A percentile compares a stretch with the other conserved stretches of the same genome.
Conservation (phyloP, 2,797 vertebrate genomes). For the Xenops minutus region DNA sequence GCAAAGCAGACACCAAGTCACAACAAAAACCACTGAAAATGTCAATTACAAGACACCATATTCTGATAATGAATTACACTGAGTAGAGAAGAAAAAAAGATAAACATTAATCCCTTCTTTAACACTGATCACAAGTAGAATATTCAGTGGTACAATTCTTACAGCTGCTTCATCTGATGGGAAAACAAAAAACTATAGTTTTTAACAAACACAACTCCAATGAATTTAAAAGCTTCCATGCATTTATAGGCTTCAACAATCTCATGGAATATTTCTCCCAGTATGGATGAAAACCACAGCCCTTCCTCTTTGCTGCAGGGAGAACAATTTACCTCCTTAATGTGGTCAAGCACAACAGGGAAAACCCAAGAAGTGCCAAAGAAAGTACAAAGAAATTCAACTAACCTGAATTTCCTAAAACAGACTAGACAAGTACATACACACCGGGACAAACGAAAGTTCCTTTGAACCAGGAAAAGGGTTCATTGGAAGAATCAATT, state of each 20-base stretch:
- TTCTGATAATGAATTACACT: background rate
- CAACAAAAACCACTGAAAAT: background rate
- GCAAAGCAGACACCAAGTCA: background rate
- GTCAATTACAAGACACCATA: background rate
- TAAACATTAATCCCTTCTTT: background rate
- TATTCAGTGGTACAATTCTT: background rate
- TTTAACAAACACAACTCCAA: background rate
- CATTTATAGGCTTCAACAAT: background rate
- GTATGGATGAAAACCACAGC: background rate
- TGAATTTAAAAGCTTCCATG: background rate
- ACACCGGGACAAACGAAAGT: background rate
- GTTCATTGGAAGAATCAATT: background rate
- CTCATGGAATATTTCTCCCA: background rate
- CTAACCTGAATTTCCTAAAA: background rate
- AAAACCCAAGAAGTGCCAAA: background rate
- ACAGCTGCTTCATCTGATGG: background rate
- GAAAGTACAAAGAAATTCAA: background rate
- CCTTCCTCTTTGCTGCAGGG: background rate
- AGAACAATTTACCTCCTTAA: background rate
- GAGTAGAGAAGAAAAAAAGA: background rate
- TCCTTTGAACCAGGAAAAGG: background rate
- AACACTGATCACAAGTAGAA: background rate
- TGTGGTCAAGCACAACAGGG: background rate
- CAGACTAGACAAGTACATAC: background rate
- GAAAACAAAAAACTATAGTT: background rate